phyloP scores from a whole-genome alignment of 2,888 invertebrate genomes.

The Eumerus sabulonum region DNA sequence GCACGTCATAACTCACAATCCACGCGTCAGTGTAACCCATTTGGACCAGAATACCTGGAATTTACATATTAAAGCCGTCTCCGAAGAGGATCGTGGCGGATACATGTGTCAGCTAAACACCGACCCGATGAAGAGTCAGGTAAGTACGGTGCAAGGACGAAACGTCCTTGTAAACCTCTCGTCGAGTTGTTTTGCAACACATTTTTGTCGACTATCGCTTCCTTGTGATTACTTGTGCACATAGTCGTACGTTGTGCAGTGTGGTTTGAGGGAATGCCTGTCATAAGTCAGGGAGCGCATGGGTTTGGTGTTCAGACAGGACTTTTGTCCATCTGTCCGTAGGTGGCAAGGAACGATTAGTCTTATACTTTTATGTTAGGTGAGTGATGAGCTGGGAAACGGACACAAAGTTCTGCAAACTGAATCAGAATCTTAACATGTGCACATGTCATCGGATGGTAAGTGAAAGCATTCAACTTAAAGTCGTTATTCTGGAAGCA shows the following conservation, averaged over 20 bases:
- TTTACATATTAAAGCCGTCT: slow-evolving; percentile 91
- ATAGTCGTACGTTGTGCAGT: slow-evolving; percentile 29
- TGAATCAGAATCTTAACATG: too few relatives aligned
- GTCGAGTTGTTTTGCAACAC: too few relatives aligned
- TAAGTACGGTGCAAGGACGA: slow-evolving; percentile 77
- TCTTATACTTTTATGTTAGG: slow-evolving; percentile 38
- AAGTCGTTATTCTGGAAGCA: too few relatives aligned
- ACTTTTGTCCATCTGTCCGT: slow-evolving; percentile 53
- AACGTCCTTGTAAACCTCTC: too few relatives aligned
- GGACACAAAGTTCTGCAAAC: too few relatives aligned
- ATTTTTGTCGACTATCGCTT: too few relatives aligned
- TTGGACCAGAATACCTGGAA: slow-evolving; percentile 93
- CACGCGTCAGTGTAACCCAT: slow-evolving; percentile 90
- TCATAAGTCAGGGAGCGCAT: slow-evolving; percentile 46
- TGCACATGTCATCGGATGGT: too few relatives aligned
- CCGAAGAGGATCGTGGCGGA: slow-evolving; percentile 92
- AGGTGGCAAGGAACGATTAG: slow-evolving; percentile 47
- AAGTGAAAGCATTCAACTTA: too few relatives aligned
- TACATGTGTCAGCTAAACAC: slow-evolving; percentile 98
- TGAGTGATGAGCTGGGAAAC: slow-evolving; percentile 20
- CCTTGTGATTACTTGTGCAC: too few relatives aligned
- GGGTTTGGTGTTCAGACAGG: slow-evolving; percentile 48
- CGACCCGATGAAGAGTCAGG: slow-evolving; percentile 96
- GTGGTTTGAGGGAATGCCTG: slow-evolving; percentile 33
- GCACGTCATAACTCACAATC: slow-evolving; percentile 95